These are phyloP conservation scores for Coremacera marginata DNA, from an alignment of 2,888 invertebrate species.

Conservation along the genomic window DNA sequence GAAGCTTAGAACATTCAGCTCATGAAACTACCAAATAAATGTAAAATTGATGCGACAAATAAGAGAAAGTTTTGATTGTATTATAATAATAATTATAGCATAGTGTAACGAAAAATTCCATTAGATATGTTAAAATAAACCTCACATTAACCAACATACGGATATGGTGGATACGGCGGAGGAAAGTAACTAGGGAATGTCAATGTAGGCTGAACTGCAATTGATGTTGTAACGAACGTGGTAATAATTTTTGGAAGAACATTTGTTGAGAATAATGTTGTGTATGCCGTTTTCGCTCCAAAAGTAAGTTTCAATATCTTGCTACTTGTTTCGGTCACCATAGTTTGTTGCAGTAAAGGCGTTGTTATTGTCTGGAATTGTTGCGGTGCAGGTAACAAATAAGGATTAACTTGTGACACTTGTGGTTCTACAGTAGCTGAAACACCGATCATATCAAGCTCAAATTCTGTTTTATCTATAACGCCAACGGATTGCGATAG, in stretches of 20 bases:
- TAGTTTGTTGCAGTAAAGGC: constrained; percentile 83
- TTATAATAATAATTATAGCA: too few species aligned
- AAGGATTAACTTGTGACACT: constrained; percentile 58
- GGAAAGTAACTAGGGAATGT: constrained; percentile 84
- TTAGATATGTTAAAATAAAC: too few species aligned
- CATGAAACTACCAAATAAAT: too few species aligned
- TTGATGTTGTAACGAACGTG: constrained; percentile 84
- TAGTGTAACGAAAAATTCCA: too few species aligned
- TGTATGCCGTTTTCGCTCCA: constrained; percentile 90
- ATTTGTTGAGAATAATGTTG: constrained; percentile 86
- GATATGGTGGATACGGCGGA: constrained; percentile 80
- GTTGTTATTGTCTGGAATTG: constrained; percentile 84
- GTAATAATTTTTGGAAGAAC: constrained; percentile 86
- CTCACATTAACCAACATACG: constrained; percentile 77
- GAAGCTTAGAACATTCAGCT: too few species aligned
- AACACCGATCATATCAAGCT: constrained; percentile 71
- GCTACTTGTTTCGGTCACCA: constrained; percentile 83
- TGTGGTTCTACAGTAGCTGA: constrained; percentile 26
- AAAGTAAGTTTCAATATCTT: constrained; percentile 88
- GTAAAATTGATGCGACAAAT: too few species aligned
- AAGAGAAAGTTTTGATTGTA: too few species aligned
- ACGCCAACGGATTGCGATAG: constrained; percentile 84
- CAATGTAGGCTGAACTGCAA: constrained; percentile 77
- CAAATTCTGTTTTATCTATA: constrained; percentile 83
- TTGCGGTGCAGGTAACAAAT: constrained; percentile 74